These are phyloP conservation scores for Bruchidius siliquastri DNA, from an alignment of 2,888 invertebrate species.

Conservation along the genomic window DNA sequence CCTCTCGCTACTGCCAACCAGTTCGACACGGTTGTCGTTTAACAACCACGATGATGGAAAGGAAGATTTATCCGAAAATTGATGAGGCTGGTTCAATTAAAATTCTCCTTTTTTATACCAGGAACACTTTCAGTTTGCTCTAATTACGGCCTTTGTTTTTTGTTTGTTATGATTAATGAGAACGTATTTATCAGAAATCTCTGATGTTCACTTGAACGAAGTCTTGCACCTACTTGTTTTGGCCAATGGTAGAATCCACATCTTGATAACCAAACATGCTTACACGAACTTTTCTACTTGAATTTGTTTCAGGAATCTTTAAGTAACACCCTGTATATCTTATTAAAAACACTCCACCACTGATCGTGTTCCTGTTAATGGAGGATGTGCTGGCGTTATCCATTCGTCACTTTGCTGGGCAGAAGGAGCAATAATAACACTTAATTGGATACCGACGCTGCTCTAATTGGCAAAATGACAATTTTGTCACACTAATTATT, in stretches of 20 bases:
- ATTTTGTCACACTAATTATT: not conserved
- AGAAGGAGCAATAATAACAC: not conserved
- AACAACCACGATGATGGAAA: not conserved
- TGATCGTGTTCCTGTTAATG: no score
- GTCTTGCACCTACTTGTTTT: no score
- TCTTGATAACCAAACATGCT: no score
- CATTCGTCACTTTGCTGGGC: not conserved
- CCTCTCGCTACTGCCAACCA: not conserved
- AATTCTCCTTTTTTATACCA: not conserved
- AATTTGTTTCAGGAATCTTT: no score
- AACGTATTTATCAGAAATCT: not conserved
- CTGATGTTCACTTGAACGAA: not conserved
- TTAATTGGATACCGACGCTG: not conserved
- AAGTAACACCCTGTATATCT: no score
- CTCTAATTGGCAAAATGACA: not conserved
- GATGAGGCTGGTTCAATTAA: not conserved
- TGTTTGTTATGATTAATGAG: not conserved
- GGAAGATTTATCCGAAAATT: not conserved
- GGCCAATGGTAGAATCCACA: no score
- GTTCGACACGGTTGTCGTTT: not conserved
- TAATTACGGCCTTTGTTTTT: not conserved
- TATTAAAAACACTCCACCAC: no score
- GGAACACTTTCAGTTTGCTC: not conserved
- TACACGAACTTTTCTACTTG: no score
- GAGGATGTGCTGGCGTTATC: no score